These are phyloP conservation scores for Philypnodon macrostomus DNA, from an alignment of 2,797 vertebrate genomes.

Conservation along the genomic window DNA sequence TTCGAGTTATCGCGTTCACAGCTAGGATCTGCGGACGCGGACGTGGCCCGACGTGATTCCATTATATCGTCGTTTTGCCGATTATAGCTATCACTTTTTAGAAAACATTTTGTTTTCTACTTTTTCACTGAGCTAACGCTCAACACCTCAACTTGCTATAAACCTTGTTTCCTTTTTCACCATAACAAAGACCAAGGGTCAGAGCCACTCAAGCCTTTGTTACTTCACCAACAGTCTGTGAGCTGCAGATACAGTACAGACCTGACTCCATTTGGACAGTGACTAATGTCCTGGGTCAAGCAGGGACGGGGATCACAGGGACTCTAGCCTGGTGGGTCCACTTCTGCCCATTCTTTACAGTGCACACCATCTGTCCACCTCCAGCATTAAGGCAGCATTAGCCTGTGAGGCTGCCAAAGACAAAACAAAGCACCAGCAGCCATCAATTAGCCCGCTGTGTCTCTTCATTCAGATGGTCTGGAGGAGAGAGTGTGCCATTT, in stretches of 20 bases:
- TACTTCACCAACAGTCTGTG: slow-evolving; percentile 14
- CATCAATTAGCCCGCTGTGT: slow-evolving; percentile 68
- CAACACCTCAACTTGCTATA: no score
- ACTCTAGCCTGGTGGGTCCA: slow-evolving; percentile 38
- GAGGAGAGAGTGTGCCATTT: slow-evolving; percentile 42
- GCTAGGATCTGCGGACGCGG: no score
- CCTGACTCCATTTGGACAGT: slow-evolving; percentile 25
- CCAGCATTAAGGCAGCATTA: slow-evolving; percentile 45
- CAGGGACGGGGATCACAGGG: slow-evolving; percentile 34
- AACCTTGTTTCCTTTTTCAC: background rate
- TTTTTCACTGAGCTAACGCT: no score
- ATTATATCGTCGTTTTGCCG: no score
- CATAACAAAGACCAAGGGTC: background rate
- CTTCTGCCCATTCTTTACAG: slow-evolving; percentile 44
- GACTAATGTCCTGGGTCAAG: slow-evolving; percentile 14
- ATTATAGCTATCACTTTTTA: no score
- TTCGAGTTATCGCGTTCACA: no score
- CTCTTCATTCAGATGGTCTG: slow-evolving; percentile 38
- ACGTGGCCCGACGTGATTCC: no score
- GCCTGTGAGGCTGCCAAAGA: slow-evolving; percentile 54
- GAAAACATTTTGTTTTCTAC: no score
- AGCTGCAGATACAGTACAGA: slow-evolving; percentile 15
- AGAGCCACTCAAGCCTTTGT: slow-evolving; percentile 13
- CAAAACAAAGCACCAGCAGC: slow-evolving; percentile 68
- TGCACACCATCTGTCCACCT: slow-evolving; percentile 69